Percentiles rank a stretch among this genome's conserved stretches.
Conservation (phyloP, 2,113 vertebrate genomes). For the Gasterosteus aculeatus region DNA sequence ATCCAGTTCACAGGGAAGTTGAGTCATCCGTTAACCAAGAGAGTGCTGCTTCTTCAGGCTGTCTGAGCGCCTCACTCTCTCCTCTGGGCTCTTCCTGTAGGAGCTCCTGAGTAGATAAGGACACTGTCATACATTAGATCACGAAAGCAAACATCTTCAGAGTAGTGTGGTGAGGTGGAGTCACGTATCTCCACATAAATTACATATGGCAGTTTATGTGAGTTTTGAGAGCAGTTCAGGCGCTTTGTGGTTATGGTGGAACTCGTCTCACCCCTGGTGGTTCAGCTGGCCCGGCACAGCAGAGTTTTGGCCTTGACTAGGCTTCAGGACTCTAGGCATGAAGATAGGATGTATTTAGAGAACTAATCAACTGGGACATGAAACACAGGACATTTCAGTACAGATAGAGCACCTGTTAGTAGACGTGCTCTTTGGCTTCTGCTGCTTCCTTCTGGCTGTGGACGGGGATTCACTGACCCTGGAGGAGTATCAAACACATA, state of each 20-base stretch:
- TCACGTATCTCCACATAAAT: not conserved
- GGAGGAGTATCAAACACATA: slow-evolving; percentile 6
- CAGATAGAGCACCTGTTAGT: slow-evolving; percentile 67
- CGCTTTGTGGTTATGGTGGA: not conserved
- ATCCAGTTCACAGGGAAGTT: slow-evolving; percentile 46
- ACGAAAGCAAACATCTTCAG: not conserved
- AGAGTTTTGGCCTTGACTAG: slow-evolving; percentile 90
- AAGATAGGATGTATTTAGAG: slow-evolving; percentile 39
- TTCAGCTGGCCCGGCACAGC: slow-evolving; percentile 83
- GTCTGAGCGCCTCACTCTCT: slow-evolving; percentile 72
- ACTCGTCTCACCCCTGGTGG: slow-evolving; percentile 87
- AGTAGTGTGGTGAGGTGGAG: not conserved
- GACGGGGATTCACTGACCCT: slow-evolving; percentile 75
- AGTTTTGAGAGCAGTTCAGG: not conserved
- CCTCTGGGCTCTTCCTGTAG: slow-evolving; percentile 78
- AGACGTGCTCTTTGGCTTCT: slow-evolving; percentile 80
- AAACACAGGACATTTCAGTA: not conserved
- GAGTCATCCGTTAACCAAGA: slow-evolving; percentile 63
- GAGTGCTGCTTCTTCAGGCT: slow-evolving; percentile 82
- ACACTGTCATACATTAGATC: not conserved
- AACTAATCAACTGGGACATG: not conserved
- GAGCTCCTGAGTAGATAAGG: slow-evolving; percentile 72
- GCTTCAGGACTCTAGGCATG: slow-evolving; percentile 84
- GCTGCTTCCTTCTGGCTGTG: slow-evolving; percentile 70
- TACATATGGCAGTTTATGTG: not conserved